Percentiles rank a stretch among this genome's conserved stretches.
These are phyloP conservation scores for Machimus rusticus DNA, from an alignment of 2,888 invertebrate genomes.

Conservation along the genomic window DNA sequence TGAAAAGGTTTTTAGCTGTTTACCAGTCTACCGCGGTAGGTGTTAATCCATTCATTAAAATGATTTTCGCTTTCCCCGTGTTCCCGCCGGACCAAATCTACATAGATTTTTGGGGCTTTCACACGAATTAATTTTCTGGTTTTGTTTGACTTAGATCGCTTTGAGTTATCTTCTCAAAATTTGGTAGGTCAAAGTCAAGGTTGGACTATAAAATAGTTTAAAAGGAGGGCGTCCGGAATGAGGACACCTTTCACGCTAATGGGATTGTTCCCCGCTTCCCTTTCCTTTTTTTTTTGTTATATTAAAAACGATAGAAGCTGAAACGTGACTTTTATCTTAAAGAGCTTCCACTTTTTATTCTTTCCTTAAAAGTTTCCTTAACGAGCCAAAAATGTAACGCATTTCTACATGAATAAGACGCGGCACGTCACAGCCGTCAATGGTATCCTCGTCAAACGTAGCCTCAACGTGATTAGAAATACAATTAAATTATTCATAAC, in stretches of 20 bases:
- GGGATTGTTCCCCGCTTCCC: neutral
- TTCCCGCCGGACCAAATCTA: neutral
- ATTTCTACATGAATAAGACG: neutral
- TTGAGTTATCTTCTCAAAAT: neutral
- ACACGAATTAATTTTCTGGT: neutral
- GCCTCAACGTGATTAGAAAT: neutral
- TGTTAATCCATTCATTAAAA: neutral
- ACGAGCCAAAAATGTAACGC: neutral
- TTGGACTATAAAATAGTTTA: neutral
- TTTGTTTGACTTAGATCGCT: neutral
- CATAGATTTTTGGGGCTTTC: neutral
- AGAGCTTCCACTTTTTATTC: neutral
- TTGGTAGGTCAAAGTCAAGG: neutral
- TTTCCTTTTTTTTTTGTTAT: neutral
- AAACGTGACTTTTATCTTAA: neutral
- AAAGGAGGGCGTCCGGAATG: neutral
- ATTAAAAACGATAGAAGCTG: neutral
- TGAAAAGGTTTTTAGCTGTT: neutral
- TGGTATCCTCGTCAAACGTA: neutral
- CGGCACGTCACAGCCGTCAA: neutral
- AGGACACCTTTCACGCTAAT: neutral
- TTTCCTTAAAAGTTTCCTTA: neutral
- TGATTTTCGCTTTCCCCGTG: neutral
- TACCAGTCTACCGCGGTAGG: neutral
- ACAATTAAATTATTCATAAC: neutral